Conservation (phyloP, 2,113 vertebrate genomes). For the Aspidoscelis tigris region DNA sequence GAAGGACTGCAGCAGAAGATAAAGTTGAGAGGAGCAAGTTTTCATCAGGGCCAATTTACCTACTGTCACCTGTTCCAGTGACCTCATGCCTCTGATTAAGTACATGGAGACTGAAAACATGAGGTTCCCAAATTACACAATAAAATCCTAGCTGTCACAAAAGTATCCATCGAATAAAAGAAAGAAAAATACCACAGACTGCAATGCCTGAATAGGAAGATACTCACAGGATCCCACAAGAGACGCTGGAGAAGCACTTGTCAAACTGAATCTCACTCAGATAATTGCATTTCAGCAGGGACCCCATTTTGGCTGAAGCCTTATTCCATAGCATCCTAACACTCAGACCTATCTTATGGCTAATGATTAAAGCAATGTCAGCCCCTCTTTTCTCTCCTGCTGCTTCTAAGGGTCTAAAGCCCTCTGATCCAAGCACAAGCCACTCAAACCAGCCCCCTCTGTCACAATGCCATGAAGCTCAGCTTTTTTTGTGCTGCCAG, state of each 20-base stretch:
- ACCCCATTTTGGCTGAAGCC: neutral
- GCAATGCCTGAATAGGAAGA: neutral
- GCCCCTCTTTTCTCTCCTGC: neutral
- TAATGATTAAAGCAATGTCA: neutral
- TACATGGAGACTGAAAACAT: neutral
- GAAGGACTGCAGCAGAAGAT: no score
- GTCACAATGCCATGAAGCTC: neutral
- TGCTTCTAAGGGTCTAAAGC: neutral
- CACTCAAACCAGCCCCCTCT: no score
- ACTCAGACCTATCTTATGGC: neutral
- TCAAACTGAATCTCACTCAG: neutral
- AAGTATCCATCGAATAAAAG: neutral
- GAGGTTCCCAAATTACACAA: neutral
- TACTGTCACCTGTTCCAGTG: no score
- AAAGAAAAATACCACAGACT: neutral
- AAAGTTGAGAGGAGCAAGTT: neutral
- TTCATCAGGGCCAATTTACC: neutral
- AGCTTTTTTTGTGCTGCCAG: neutral
- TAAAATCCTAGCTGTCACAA: neutral
- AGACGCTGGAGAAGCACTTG: neutral
- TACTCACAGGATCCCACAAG: neutral
- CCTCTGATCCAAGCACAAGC: neutral
- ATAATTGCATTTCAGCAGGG: neutral
- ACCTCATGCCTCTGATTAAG: neutral
- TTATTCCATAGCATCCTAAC: neutral